Evolutionary conservation across 2,888 invertebrate species (phyloP).

Genomic region (Thyatira batis): DNA sequence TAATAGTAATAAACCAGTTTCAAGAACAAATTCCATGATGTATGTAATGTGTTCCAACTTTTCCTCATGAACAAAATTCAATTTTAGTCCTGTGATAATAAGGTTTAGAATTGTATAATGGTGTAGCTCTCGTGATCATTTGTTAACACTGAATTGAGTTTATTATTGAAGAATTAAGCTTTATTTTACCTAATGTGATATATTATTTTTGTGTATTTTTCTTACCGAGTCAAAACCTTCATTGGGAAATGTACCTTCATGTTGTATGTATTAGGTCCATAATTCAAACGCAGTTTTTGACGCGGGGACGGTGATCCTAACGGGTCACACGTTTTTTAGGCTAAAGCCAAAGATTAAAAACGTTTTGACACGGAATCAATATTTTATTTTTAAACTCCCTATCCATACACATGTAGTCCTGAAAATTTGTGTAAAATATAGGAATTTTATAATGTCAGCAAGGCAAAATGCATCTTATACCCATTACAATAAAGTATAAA

Average conservation of each 20-base stretch:
- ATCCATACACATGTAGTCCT: no score
- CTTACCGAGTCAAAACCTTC: background rate
- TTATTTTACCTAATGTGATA: conserved; percentile 4
- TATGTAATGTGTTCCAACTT: background rate
- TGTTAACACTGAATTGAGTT: background rate
- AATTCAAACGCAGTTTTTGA: conserved; percentile 1
- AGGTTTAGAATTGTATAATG: background rate
- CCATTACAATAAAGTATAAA: no score
- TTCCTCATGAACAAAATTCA: background rate
- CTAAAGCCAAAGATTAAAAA: conserved; percentile 69
- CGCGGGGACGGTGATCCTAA: background rate
- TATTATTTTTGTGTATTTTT: background rate
- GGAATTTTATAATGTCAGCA: no score
- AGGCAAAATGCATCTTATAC: no score
- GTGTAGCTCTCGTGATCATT: background rate
- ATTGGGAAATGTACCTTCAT: background rate
- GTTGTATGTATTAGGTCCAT: background rate
- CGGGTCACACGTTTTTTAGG: background rate
- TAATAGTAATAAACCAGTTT: no score
- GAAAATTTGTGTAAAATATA: no score
- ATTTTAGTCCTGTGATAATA: conserved; percentile 4
- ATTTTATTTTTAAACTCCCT: conserved; percentile 16
- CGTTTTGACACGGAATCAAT: conserved; percentile 45
- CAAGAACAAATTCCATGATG: background rate
- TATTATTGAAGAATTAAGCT: background rate